Conservation (phyloP, 2,888 invertebrate genomes). For the Melanargia galathea region DNA sequence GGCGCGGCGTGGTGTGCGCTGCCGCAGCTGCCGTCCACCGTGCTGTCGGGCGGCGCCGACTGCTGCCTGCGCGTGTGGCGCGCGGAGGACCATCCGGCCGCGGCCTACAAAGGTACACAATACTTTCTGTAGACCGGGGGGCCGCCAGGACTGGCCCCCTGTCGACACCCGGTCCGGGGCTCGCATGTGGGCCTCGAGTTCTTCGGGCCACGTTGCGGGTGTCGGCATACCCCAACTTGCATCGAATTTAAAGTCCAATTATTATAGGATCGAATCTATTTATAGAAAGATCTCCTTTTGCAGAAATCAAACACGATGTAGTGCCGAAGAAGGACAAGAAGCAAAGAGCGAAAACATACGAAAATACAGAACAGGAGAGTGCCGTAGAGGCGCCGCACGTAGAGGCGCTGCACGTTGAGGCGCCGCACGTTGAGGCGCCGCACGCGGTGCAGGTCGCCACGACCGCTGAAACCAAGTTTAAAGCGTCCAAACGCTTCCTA, state of each 20-base stretch:
- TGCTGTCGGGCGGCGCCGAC: constrained; percentile 87
- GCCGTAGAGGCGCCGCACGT: constrained; percentile 26
- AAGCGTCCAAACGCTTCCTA: constrained; percentile 53
- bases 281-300: constrained; percentile 23
- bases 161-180: no score
- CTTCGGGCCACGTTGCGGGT: no score
- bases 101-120: constrained; percentile 41
- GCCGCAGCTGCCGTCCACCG: constrained; percentile 76
- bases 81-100: constrained; percentile 68
- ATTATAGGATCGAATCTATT: background rate
- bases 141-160: no score
- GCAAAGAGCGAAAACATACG: constrained; percentile 31
- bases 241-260: no score
- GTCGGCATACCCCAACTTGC: no score
- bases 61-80: constrained; percentile 86
- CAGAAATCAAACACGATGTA: constrained; percentile 45
- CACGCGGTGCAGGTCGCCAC: constrained; percentile 42
- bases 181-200: no score
- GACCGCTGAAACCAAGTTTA: constrained; percentile 40
- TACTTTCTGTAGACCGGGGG: no score
- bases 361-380: constrained; percentile 36
- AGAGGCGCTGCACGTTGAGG: no score
- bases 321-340: constrained; percentile 43
- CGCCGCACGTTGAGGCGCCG: no score
- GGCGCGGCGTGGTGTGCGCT: constrained; percentile 85